Conservation (phyloP, 1,140 invertebrate species). For the Geopemphigus sp. region DNA sequence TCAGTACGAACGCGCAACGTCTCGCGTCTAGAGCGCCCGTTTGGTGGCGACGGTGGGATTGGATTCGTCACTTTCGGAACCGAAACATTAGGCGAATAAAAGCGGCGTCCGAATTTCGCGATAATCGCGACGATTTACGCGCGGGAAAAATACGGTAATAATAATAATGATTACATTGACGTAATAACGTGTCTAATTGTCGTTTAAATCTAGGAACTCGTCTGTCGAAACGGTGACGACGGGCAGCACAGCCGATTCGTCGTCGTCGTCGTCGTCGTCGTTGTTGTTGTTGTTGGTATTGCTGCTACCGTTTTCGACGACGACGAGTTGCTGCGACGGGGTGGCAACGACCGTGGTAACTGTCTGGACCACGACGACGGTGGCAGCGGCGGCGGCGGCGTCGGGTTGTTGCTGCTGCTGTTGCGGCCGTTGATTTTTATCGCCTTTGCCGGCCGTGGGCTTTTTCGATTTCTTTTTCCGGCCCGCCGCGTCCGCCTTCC, state of each 20-base stretch:
- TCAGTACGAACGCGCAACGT: no score
- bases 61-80: no score
- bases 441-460: not conserved
- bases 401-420: conserved; percentile 65
- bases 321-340: not conserved
- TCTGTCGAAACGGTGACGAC: conserved; percentile 21
- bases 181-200: no score
- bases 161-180: no score
- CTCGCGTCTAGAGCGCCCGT: no score
- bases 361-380: conserved; percentile 55
- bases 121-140: no score
- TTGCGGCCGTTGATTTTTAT: not conserved
- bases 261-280: not conserved
- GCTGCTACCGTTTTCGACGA: not conserved
- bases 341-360: conserved; percentile 9
- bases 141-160: no score
- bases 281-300: conserved; percentile 64
- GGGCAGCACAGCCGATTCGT: not conserved
- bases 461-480: conserved; percentile 46
- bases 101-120: no score
- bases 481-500: conserved; percentile 27
- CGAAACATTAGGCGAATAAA: no score
- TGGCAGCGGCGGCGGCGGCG: conserved; percentile 79
- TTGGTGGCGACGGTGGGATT: no score
- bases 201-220: conserved; percentile 40